Evolutionary conservation across 2,113 vertebrate species (phyloP).

Genomic region (Gobiocypris rarus): DNA sequence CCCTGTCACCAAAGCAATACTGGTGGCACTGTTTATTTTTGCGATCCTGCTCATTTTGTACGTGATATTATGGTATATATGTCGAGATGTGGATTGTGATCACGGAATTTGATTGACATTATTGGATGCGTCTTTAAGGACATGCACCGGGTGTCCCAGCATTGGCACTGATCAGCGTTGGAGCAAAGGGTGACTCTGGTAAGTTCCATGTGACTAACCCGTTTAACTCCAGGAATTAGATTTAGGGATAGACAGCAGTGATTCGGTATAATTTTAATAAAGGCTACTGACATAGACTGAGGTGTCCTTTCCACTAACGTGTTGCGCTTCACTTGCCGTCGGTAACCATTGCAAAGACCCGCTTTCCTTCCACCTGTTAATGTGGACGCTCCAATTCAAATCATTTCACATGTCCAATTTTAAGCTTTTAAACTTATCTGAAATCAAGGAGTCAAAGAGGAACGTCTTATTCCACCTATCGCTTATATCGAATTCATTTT

Average conservation of each 20-base stretch:
- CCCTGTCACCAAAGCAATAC: conserved; percentile 86
- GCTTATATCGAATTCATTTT: not conserved
- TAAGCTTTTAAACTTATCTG: not conserved
- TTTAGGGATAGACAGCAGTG: not conserved
- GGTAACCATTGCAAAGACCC: not conserved
- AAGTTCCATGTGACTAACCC: conserved; percentile 41
- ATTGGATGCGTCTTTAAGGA: conserved; percentile 48
- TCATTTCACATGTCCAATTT: not conserved
- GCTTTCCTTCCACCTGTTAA: conserved; percentile 8
- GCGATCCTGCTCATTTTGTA: conserved; percentile 89
- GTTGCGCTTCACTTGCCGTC: conserved; percentile 41
- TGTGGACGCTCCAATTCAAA: not conserved
- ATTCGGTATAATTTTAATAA: not conserved
- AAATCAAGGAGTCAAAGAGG: not conserved
- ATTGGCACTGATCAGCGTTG: conserved; percentile 31
- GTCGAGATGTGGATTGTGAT: conserved; percentile 88
- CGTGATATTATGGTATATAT: conserved; percentile 91
- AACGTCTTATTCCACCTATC: not conserved
- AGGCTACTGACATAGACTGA: not conserved
- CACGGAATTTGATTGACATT: conserved; percentile 81
- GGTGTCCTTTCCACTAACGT: conserved; percentile 24
- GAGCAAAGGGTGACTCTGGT: conserved; percentile 61
- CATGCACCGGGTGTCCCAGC: conserved; percentile 37
- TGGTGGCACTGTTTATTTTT: conserved; percentile 88
- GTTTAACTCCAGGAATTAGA: not conserved